Evolutionary conservation across 2,888 invertebrate genomes (phyloP).

Genomic region (Apotomis betuletana): DNA sequence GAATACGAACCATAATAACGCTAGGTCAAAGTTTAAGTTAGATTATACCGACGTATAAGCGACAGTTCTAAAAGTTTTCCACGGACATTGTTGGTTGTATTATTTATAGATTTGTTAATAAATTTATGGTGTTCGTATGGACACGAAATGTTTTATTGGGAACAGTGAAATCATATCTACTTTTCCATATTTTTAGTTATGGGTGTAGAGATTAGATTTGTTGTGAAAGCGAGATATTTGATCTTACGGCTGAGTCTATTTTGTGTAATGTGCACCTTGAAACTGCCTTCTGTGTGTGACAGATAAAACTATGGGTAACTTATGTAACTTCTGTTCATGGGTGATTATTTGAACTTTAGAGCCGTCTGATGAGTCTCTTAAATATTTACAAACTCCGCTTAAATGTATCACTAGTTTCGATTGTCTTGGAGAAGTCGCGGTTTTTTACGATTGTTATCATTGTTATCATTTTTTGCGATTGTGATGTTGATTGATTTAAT

Average conservation of each 20-base stretch:
- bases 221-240: slow-evolving; percentile 32
- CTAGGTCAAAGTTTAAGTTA: slow-evolving; percentile 46
- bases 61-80: slow-evolving; percentile 17
- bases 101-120: slow-evolving; percentile 78
- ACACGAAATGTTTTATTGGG: slow-evolving; percentile 61
- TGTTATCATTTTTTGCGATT: too few relatives aligned
- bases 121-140: slow-evolving; percentile 67
- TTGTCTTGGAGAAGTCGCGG: too few relatives aligned
- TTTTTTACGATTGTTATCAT: too few relatives aligned
- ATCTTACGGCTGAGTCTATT: slow-evolving; percentile 5
- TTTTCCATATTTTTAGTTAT: slow-evolving; percentile 49
- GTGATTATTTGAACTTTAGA: too few relatives aligned
- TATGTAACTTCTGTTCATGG: neutral
- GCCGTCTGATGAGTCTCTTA: too few relatives aligned
- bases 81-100: slow-evolving; percentile 49
- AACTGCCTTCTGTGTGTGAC: slow-evolving; percentile 9
- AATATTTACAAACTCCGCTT: too few relatives aligned
- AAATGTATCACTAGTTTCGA: too few relatives aligned
- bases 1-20: slow-evolving; percentile 36
- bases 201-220: slow-evolving; percentile 48
- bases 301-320: neutral
- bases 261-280: slow-evolving; percentile 9
- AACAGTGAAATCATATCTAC: slow-evolving; percentile 61
- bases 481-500: too few relatives aligned
- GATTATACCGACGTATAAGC: neutral